Conservation (phyloP, 2,113 vertebrate genomes). For the Hiodon alosoides region DNA sequence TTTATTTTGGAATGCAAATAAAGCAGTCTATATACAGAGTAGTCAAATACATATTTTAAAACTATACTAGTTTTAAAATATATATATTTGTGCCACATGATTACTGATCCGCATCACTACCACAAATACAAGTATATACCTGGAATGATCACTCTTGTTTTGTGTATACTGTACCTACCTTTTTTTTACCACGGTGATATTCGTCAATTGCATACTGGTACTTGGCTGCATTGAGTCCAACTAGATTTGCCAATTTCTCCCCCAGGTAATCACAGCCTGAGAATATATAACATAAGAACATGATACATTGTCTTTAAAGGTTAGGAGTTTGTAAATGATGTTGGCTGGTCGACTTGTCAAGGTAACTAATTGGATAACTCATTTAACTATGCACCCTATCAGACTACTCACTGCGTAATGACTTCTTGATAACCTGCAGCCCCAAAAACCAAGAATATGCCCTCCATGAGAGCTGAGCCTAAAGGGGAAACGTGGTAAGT, state of each 20-base stretch:
- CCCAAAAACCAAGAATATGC: constrained; percentile 40
- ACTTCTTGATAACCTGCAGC: constrained; percentile 45
- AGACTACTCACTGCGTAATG: constrained; percentile 53
- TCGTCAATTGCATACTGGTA: constrained; percentile 64
- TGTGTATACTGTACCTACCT: neutral
- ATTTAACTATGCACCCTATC: neutral
- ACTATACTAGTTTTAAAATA: neutral
- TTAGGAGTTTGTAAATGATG: no score
- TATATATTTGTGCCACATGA: neutral
- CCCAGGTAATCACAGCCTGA: constrained; percentile 68
- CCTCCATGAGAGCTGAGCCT: constrained; percentile 48
- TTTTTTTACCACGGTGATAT: constrained; percentile 40
- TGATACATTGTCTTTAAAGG: no score
- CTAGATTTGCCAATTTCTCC: constrained; percentile 49
- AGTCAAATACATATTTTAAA: neutral
- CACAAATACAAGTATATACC: no score
- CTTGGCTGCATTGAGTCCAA: constrained; percentile 62
- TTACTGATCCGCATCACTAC: neutral
- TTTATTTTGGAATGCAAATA: neutral
- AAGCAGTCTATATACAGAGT: neutral
- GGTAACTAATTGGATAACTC: neutral
- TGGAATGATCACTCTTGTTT: neutral
- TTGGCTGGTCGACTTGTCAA: no score
- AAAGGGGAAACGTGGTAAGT: constrained; percentile 8
- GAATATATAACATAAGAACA: constrained; percentile 9